Percentiles rank a stretch among this genome's conserved stretches.
These are phyloP conservation scores for Peromyscus nudipes DNA, from an alignment of 2,797 vertebrate species.

Conservation along the genomic window DNA sequence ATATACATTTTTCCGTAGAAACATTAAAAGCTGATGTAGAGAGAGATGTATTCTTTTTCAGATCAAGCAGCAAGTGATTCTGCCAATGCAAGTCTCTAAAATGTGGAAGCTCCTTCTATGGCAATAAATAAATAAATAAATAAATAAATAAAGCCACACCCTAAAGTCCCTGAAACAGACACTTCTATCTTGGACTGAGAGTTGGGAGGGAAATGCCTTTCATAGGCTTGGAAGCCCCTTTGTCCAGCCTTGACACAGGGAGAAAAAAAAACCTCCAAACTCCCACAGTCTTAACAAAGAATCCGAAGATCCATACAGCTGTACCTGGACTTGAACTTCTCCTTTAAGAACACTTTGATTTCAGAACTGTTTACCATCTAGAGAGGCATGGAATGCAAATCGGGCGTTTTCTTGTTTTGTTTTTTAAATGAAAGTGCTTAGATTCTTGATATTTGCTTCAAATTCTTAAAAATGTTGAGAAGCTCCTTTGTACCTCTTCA, in stretches of 20 bases:
- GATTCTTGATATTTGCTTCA: neutral
- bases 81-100: conserved; percentile 43
- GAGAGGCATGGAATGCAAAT: neutral
- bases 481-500: neutral
- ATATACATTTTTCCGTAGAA: conserved; percentile 7
- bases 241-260: neutral
- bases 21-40: neutral
- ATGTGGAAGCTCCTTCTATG: neutral
- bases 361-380: neutral
- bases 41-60: neutral
- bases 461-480: conserved; percentile 18
- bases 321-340: neutral
- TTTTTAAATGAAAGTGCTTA: neutral
- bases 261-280: conserved; percentile 19
- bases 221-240: neutral
- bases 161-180: conserved; percentile 13
- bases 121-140: neutral
- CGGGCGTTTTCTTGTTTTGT: neutral
- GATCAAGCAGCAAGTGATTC: neutral
- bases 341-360: conserved; percentile 15
- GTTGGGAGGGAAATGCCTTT: neutral
- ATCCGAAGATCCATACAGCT: conserved; percentile 25
- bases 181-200: neutral
- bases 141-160: neutral
- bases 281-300: neutral